A percentile compares a stretch with the other conserved stretches of the same genome.
Evolutionary conservation across 2,113 vertebrate genomes (phyloP).

Genomic region (Ramphastos sulfuratus): DNA sequence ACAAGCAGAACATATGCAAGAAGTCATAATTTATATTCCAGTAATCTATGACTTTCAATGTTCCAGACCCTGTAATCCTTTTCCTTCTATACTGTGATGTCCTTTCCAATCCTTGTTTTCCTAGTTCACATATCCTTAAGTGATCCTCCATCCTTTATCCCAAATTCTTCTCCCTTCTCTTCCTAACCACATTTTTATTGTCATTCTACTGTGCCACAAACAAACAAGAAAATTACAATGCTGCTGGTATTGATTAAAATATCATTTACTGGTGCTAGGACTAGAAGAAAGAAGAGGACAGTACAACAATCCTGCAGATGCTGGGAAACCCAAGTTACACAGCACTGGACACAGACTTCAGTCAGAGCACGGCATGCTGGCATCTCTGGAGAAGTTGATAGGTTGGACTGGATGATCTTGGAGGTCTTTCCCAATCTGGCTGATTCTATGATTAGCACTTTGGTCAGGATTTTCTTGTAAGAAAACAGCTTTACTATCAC

Average conservation of each 20-base stretch:
- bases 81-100: neutral
- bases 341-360: neutral
- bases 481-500: neutral
- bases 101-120: neutral
- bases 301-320: neutral
- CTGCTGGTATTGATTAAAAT: neutral
- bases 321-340: neutral
- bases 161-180: neutral
- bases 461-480: neutral
- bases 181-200: neutral
- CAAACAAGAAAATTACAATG: neutral
- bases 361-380: neutral
- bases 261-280: neutral
- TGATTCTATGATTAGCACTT: neutral
- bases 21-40: constrained; percentile 21
- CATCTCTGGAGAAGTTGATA: neutral
- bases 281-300: neutral
- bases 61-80: neutral
- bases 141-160: neutral
- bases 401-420: no score
- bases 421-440: no score
- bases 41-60: neutral
- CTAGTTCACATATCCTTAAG: neutral
- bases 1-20: constrained; percentile 16
- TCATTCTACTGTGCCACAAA: neutral